These are phyloP conservation scores for Drosophila micromelanica DNA, from an alignment of 1,140 invertebrate genomes.

Conservation along the genomic window DNA sequence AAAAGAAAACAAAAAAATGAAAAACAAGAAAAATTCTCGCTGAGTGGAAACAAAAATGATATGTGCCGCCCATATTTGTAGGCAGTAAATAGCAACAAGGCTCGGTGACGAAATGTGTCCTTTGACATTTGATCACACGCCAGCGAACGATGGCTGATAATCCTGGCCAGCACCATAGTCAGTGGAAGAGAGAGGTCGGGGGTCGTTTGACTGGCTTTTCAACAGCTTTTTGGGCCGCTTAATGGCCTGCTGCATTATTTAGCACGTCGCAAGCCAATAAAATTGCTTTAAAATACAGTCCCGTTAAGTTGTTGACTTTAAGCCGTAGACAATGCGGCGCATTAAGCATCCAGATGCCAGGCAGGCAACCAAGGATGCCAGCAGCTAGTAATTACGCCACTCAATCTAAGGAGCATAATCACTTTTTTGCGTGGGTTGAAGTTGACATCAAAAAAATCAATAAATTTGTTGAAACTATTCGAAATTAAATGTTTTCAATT, in stretches of 20 bases:
- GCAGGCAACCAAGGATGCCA: not conserved
- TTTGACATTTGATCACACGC: slow-evolving; percentile 80
- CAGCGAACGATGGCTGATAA: slow-evolving; percentile 53
- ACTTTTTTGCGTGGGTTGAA: slow-evolving; percentile 4
- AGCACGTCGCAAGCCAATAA: slow-evolving; percentile 69
- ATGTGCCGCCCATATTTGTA: slow-evolving; percentile 47
- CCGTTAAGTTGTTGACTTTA: slow-evolving; percentile 68
- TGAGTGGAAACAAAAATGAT: slow-evolving; percentile 48
- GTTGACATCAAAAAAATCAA: not conserved
- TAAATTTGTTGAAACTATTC: not conserved
- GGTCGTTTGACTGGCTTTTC: slow-evolving; percentile 51
- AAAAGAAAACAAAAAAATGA: slow-evolving; percentile 1
- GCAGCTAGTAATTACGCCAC: slow-evolving; percentile 26
- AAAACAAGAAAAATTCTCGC: slow-evolving; percentile 23
- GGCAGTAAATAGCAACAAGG: slow-evolving; percentile 76
- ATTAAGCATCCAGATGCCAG: slow-evolving; percentile 48
- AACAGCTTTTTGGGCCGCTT: slow-evolving; percentile 54
- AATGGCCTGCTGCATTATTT: slow-evolving; percentile 79
- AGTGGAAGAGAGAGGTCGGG: not conserved
- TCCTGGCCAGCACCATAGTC: slow-evolving; percentile 42
- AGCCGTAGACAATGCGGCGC: slow-evolving; percentile 69
- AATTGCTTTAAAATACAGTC: slow-evolving; percentile 63
- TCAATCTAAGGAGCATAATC: not conserved
- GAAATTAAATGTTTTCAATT: not conserved
- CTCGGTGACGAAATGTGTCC: slow-evolving; percentile 79